Evolutionary conservation across 2,888 invertebrate species (phyloP).

Genomic region (Buathra laborator): DNA sequence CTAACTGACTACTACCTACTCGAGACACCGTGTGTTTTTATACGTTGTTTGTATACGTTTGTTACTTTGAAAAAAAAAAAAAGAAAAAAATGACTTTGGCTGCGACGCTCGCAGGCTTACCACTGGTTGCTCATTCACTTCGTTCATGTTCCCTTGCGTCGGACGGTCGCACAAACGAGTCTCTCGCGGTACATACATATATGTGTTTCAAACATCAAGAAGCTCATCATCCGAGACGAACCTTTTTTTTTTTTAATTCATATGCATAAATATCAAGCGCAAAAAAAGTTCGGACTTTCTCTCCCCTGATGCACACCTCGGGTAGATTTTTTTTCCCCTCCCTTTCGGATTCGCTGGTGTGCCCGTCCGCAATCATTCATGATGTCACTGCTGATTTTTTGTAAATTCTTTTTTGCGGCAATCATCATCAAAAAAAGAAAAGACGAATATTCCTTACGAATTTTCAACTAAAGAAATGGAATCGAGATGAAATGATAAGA

Average conservation of each 20-base stretch:
- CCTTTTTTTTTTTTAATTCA: not conserved
- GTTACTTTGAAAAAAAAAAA: conserved; percentile 58
- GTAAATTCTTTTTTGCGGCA: conserved; percentile 81
- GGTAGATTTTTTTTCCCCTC: not conserved
- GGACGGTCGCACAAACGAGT: conserved; percentile 77
- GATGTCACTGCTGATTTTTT: conserved; percentile 81
- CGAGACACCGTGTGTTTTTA: conserved; percentile 47
- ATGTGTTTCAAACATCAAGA: not conserved
- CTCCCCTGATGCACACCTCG: not conserved
- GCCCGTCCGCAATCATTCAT: conserved; percentile 76
- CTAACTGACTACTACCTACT: conserved; percentile 38
- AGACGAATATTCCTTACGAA: conserved; percentile 42
- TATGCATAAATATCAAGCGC: not conserved
- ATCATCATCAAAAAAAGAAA: conserved; percentile 51
- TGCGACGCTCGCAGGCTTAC: conserved; percentile 85
- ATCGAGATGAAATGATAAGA: conserved; percentile 38
- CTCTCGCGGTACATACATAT: conserved; percentile 31
- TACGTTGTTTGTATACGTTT: conserved; percentile 47
- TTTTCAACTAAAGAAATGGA: conserved; percentile 35
- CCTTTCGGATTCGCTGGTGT: conserved; percentile 60
- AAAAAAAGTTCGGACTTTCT: not conserved
- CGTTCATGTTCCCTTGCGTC: conserved; percentile 75
- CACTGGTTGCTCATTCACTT: conserved; percentile 84
- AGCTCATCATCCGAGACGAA: not conserved
- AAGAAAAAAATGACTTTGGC: conserved; percentile 75